Conservation (phyloP, 1,140 invertebrate species). For the Mamestra configurata region DNA sequence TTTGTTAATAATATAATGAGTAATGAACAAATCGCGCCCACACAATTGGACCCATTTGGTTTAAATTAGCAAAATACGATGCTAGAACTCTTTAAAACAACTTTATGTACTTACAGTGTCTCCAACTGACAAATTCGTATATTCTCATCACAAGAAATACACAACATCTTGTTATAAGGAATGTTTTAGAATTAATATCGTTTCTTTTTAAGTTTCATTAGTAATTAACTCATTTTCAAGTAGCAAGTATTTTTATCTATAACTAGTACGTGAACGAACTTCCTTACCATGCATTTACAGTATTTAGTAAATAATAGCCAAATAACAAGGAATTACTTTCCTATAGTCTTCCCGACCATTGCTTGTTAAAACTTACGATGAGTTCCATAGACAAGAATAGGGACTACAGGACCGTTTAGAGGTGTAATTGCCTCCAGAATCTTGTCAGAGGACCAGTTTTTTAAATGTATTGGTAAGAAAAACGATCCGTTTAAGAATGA, state of each 20-base stretch:
- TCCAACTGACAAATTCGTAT: conserved; percentile 2
- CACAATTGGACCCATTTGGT: conserved; percentile 31
- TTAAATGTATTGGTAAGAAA: neutral
- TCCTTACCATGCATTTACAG: conserved; percentile 30
- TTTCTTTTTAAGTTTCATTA: conserved; percentile 1
- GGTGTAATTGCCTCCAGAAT: neutral
- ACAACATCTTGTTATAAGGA: conserved; percentile 16
- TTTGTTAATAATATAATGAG: conserved; percentile 49
- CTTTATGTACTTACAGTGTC: neutral
- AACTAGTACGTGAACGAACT: neutral
- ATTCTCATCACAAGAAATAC: neutral
- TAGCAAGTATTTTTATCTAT: conserved; percentile 5
- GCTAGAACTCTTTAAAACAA: neutral
- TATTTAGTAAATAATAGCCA: neutral
- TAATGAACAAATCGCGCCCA: conserved; percentile 49
- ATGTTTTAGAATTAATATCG: conserved; percentile 11
- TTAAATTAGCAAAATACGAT: neutral
- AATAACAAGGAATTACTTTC: neutral
- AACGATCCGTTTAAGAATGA: neutral
- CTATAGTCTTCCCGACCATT: too few species aligned
- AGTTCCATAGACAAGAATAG: too few species aligned
- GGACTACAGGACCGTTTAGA: neutral
- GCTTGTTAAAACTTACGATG: too few species aligned
- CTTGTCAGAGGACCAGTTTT: neutral
- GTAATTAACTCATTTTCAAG: conserved; percentile 1